These are phyloP conservation scores for Drosophila dives DNA, from an alignment of 2,888 invertebrate genomes.

Conservation along the genomic window DNA sequence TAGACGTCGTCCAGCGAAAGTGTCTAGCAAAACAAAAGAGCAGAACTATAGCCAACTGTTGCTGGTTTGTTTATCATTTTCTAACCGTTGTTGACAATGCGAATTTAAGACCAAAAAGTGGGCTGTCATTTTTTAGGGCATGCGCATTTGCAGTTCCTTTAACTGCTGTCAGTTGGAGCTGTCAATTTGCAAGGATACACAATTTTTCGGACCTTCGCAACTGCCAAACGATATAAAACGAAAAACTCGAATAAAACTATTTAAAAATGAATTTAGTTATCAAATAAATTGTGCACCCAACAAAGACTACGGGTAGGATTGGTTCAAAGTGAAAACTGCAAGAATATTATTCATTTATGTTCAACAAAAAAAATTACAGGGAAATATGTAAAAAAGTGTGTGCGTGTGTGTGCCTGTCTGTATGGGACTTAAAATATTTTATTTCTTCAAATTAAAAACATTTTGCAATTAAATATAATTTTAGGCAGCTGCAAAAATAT, in stretches of 20 bases:
- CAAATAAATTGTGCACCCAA: conserved; percentile 33
- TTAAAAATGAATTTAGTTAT: conserved; percentile 48
- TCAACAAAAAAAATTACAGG: conserved; percentile 2
- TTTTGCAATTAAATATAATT: neutral
- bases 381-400: too few relatives aligned
- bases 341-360: neutral
- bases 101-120: conserved; percentile 41
- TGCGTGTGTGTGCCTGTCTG: neutral
- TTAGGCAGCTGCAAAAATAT: neutral
- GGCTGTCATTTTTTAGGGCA: conserved; percentile 64
- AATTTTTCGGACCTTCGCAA: conserved; percentile 76
- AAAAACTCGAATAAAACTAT: conserved; percentile 22
- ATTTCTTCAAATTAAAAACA: neutral
- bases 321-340: neutral
- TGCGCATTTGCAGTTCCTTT: conserved; percentile 59
- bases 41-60: conserved; percentile 60
- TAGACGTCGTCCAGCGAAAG: conserved; percentile 25
- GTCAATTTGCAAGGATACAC: conserved; percentile 75
- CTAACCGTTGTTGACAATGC: conserved; percentile 32
- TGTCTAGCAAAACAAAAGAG: conserved; percentile 49
- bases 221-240: conserved; percentile 38
- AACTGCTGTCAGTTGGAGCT: conserved; percentile 57
- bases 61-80: conserved; percentile 46
- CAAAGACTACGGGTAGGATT: conserved; percentile 33
- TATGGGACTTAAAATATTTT: neutral